Evolutionary conservation across 2,888 invertebrate species (phyloP), one percentile per base, ranked within the genome.

Genomic region (Anoplius nigerrimus): DNA sequence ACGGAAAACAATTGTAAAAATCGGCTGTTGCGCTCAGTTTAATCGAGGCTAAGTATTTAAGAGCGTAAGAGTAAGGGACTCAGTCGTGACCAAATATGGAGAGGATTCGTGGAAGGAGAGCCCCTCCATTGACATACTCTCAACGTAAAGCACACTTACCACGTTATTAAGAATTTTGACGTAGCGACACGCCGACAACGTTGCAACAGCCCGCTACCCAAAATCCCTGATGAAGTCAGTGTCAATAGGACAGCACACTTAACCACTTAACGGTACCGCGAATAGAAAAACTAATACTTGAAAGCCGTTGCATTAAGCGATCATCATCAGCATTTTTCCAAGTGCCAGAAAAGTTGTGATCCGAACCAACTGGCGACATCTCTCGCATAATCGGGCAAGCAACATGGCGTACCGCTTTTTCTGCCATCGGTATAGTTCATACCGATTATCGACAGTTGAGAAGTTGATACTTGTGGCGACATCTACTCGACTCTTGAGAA

Each of bases 21-120:
- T 11, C 11, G 34, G 34, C 11, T 34, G 6, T 6, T n/a, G n/a
- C n/a, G n/a, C 34, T 34, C 1, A 8, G 42, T 43, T 16, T 48
- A 24, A 61, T 62, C 20, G 43, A 58, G 52, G 62, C 55, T 65
- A 63, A 54, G 69, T 43, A 55, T 64, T 63, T 61, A 27, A 60
- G 66, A 66, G 66, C 48, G 61, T 66, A 2, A 8, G 18, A 4
- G 22, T 52, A 63, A 16, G 62, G 8, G 13, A 57, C 15, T 27
- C 21, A 66, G 34, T 18, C 59, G 58, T 63, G 63, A 0, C 55
- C 66, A 69, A 74, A 69, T 48, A 66, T 27, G 63, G 71, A 0
- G 11, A 66, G 21, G 63, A 63, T 66, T 69, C 34, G 22, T 22
- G 48, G 45, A 52, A 18, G 21, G 22, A 48, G 53, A 27, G 55